These are phyloP conservation scores for Hapalemur alaotrensis DNA, from an alignment of 2,797 vertebrate genomes.

Conservation along the genomic window DNA sequence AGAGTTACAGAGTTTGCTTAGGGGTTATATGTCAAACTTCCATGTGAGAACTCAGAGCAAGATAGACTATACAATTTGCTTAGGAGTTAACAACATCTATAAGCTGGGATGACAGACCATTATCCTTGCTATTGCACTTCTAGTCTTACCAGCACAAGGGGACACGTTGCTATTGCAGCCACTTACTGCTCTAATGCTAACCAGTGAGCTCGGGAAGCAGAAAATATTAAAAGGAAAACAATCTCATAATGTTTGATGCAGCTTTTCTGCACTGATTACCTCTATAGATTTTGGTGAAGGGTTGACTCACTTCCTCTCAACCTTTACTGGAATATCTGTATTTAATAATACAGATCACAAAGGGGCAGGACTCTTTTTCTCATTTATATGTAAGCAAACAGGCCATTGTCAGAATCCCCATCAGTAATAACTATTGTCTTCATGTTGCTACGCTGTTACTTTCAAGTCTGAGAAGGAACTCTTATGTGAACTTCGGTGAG, in stretches of 20 bases:
- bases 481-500: neutral
- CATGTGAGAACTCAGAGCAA: neutral
- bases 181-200: neutral
- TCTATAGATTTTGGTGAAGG: neutral
- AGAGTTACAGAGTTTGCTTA: neutral
- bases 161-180: neutral
- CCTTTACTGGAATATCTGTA: neutral
- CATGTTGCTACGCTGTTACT: neutral
- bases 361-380: neutral
- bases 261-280: neutral
- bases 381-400: neutral
- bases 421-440: neutral
- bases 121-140: neutral
- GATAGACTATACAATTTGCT: neutral
- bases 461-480: slow-evolving; percentile 16
- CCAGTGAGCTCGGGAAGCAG: neutral
- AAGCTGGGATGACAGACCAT: neutral
- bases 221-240: slow-evolving; percentile 1
- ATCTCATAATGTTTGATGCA: neutral
- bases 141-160: neutral
- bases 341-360: slow-evolving; percentile 5
- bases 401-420: neutral
- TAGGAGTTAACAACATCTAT: neutral
- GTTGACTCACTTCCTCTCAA: neutral
- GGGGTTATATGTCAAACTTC: neutral